Conservation (phyloP, 2,797 vertebrate genomes). For the Masticophis lateralis region DNA sequence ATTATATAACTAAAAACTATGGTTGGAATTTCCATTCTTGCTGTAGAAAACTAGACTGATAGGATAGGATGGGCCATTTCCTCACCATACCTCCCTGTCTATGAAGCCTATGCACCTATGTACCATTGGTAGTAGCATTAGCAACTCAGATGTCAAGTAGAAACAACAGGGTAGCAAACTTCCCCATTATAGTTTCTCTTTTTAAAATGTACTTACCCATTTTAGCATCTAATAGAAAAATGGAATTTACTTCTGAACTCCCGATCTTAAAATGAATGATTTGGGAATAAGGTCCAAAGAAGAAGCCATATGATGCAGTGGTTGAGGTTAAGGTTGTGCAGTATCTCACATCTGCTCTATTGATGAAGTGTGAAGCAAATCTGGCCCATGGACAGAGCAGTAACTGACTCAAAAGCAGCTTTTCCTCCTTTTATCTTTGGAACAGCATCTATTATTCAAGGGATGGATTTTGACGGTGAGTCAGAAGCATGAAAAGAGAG, state of each 20-base stretch:
- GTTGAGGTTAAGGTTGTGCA: background rate
- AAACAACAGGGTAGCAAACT: background rate
- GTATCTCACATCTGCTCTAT: background rate
- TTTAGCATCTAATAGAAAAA: background rate
- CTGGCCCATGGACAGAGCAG: background rate
- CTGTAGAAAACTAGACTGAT: background rate
- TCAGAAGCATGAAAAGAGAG: background rate
- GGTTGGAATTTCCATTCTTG: background rate
- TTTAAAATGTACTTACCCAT: background rate
- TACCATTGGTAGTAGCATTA: background rate
- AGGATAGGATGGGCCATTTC: background rate
- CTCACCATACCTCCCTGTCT: background rate
- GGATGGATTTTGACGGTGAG: background rate
- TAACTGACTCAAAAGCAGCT: background rate
- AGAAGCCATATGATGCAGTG: background rate
- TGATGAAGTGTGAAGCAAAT: background rate
- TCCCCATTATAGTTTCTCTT: background rate
- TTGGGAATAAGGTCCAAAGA: background rate
- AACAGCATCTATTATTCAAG: background rate
- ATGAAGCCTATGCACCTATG: background rate
- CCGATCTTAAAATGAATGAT: background rate
- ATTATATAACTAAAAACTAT: background rate
- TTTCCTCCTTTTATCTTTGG: background rate
- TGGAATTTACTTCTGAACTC: background rate
- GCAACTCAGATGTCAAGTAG: background rate